These are phyloP conservation scores for Cepaea nemoralis DNA, from an alignment of 1,140 invertebrate genomes.

Conservation along the genomic window DNA sequence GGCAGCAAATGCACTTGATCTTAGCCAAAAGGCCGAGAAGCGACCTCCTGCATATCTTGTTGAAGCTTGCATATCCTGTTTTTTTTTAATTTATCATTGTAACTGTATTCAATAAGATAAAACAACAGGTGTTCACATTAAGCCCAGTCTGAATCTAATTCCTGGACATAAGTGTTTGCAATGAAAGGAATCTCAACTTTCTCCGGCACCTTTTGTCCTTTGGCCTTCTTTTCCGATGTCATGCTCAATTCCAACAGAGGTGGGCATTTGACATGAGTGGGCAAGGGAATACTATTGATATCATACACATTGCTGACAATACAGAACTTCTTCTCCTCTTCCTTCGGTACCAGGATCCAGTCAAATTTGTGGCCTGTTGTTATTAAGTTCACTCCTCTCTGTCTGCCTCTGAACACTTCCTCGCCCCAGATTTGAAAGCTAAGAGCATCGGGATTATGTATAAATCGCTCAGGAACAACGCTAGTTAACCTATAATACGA, in stretches of 20 bases:
- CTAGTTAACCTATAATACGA: constrained; percentile 25
- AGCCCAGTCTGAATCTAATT: neutral
- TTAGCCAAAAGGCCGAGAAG: too few relatives aligned
- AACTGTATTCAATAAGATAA: too few relatives aligned
- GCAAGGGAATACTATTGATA: neutral
- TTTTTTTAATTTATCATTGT: too few relatives aligned
- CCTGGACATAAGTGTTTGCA: neutral
- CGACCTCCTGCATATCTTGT: too few relatives aligned
- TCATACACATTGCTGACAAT: neutral
- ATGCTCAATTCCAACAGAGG: constrained; percentile 18
- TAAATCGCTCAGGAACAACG: neutral
- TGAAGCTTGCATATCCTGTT: too few relatives aligned
- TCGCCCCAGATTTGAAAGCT: neutral
- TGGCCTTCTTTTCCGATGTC: constrained; percentile 3
- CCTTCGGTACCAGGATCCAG: constrained; percentile 27
- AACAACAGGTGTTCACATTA: neutral
- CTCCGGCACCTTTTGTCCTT: neutral
- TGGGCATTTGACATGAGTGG: constrained; percentile 14
- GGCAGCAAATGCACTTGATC: too few relatives aligned
- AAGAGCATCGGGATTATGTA: neutral
- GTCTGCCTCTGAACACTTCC: constrained; percentile 8
- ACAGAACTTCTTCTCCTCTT: constrained; percentile 27
- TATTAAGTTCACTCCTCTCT: neutral
- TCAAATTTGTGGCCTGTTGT: neutral
- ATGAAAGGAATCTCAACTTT: constrained; percentile 22